phyloP scores from a whole-genome alignment of 2,113 vertebrate species.

The Balaeniceps rex region DNA sequence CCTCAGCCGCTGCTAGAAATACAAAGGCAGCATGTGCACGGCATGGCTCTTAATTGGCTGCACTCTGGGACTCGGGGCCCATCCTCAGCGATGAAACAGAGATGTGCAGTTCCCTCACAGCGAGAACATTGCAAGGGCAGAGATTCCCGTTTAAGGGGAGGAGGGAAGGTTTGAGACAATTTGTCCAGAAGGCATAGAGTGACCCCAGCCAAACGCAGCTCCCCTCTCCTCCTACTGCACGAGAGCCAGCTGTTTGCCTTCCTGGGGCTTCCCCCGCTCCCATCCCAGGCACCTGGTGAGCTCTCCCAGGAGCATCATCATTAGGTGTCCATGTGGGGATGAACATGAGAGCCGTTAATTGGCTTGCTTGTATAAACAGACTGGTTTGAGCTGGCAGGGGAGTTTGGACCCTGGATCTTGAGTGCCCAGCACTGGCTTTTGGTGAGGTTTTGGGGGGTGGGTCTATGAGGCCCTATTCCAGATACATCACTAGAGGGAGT shows the following conservation, averaged over 20 bases:
- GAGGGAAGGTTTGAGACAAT: not conserved
- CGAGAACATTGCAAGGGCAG: not conserved
- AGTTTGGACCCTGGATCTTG: not conserved
- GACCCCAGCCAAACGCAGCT: not conserved
- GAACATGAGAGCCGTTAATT: not conserved
- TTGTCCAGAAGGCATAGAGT: not conserved
- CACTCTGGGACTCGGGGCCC: not conserved
- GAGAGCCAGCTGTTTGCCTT: not conserved
- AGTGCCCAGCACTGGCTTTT: not conserved
- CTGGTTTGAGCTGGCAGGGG: not conserved
- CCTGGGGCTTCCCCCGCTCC: not conserved
- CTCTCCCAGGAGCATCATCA: not conserved
- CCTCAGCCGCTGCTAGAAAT: not conserved
- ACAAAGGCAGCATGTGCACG: slow-evolving; percentile 20
- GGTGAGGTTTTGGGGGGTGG: not conserved
- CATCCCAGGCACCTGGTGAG: not conserved
- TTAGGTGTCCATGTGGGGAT: not conserved
- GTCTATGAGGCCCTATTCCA: not conserved
- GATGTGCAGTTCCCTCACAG: not conserved
- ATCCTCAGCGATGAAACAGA: not conserved
- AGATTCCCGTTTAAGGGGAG: not conserved
- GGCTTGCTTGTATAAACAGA: not conserved
- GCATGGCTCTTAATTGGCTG: slow-evolving; percentile 40
- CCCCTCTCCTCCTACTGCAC: not conserved
- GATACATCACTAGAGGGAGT: not conserved